These are phyloP conservation scores for Dromius quadrimaculatus DNA, from an alignment of 2,888 invertebrate genomes.

Conservation along the genomic window DNA sequence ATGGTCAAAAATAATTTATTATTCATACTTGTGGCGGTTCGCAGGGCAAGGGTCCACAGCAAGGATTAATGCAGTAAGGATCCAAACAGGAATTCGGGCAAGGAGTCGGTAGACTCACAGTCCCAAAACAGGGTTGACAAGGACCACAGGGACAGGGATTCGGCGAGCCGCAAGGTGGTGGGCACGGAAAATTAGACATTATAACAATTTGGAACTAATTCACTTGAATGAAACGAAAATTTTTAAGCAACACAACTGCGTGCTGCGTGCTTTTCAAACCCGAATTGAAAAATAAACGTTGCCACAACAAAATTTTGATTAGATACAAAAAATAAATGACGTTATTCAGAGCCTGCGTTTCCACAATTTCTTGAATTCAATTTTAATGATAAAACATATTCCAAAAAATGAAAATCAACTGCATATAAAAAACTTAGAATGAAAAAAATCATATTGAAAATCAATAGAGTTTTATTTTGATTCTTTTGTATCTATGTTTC, in stretches of 20 bases:
- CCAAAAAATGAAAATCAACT: too few relatives aligned
- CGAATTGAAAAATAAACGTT: conserved; percentile 19
- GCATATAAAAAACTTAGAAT: too few relatives aligned
- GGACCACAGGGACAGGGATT: conserved; percentile 32
- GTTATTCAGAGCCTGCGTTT: too few relatives aligned
- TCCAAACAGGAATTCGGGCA: conserved; percentile 64
- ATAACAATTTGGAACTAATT: not conserved
- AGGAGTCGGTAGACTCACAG: conserved; percentile 65
- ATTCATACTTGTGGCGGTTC: conserved; percentile 44
- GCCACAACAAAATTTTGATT: conserved; percentile 31
- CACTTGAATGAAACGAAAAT: conserved; percentile 13
- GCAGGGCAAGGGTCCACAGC: conserved; percentile 28
- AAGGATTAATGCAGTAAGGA: conserved; percentile 61
- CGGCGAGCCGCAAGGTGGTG: conserved; percentile 7
- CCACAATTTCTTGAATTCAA: too few relatives aligned
- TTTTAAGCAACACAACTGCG: conserved; percentile 28
- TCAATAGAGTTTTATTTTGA: too few relatives aligned
- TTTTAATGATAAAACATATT: too few relatives aligned
- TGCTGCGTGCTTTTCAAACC: conserved; percentile 1
- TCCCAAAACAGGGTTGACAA: conserved; percentile 63
- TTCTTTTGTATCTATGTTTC: too few relatives aligned
- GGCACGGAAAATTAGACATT: conserved; percentile 11
- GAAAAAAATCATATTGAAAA: too few relatives aligned
- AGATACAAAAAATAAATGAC: too few relatives aligned
- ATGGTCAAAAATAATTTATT: not conserved